A percentile compares a stretch with the other conserved stretches of the same genome.
phyloP scores from a whole-genome alignment of 1,140 invertebrate species.

The Adelges cooleyi region DNA sequence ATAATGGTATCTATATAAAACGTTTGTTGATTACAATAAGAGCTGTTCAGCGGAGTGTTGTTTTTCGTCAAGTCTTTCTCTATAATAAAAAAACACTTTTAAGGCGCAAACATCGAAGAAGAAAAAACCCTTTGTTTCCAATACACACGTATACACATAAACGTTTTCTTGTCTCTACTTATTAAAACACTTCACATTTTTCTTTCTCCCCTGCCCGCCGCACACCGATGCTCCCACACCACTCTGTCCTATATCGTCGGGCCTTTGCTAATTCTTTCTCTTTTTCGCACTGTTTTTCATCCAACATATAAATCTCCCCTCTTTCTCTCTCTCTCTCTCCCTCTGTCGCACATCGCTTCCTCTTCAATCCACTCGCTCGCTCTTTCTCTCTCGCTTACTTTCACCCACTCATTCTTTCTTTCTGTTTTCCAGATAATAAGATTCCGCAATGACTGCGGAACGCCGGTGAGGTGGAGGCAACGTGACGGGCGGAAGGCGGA shows the following conservation, averaged over 20 bases:
- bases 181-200: conserved; percentile 29
- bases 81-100: conserved; percentile 9
- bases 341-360: background rate
- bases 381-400: background rate
- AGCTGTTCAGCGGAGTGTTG: conserved; percentile 1
- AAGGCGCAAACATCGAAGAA: conserved; percentile 12
- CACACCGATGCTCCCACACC: background rate
- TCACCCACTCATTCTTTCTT: conserved; percentile 12
- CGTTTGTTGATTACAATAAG: conserved; percentile 20
- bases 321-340: conserved; percentile 12
- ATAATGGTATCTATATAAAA: conserved; percentile 4
- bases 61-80: conserved; percentile 8
- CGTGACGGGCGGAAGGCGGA: background rate
- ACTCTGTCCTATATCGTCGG: background rate
- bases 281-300: conserved; percentile 15
- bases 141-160: conserved; percentile 26
- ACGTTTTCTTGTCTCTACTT: conserved; percentile 28
- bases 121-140: conserved; percentile 24
- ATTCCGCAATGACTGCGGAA: conserved; percentile 16
- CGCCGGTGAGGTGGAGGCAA: background rate
- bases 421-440: conserved; percentile 27
- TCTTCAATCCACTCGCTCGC: background rate
- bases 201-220: background rate
- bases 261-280: conserved; percentile 22
- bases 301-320: background rate